Evolutionary conservation across 2,888 invertebrate genomes (phyloP), one percentile per base, ranked within the genome.

Genomic region (Drosophila nigritarsus): DNA sequence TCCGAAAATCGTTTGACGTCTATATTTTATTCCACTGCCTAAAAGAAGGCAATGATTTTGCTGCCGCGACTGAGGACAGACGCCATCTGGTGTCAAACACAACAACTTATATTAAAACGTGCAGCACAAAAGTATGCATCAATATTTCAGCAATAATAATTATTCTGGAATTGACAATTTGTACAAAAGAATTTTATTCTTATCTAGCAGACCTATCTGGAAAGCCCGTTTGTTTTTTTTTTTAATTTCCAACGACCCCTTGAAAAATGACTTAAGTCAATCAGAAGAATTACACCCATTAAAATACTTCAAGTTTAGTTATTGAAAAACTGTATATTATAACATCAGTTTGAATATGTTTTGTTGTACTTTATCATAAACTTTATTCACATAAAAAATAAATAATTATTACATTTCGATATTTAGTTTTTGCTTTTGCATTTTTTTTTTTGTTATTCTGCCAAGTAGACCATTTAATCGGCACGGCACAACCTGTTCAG

Each of bases 341-440:
- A 29, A 29, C 13, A 34, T 50, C 32, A 42, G 27, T 20, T 45
- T 65, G 24, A 38, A 27, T 62, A 50, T 49, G 45, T 29, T 50
- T 64, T 64, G n/a, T 66, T 83, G 65, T 82, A 84, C 87, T 87
- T 85, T 89, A 89, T 73, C 63, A 89, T 86, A 88, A 86, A 78
- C 75, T 86, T 86, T 86, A 86, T 86, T 86, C 85, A 90, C 78
- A 86, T 89, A 90, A 74, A 75, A 83, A 86, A 86, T 86, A 86
- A 90, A 89, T 90, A 90, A 74, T 89, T 88, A 73, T 86, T 89
- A 87, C 84, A 90, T 83, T 88, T 83, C 83, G 83, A 85, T 63
- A 77, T 65, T 65, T 55, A 71, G 56, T 38, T 73, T 48, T 67
- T 27, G 34, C 20, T 54, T 24, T 54, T 32, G 30, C 29, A 6